Evolutionary conservation across 2,113 vertebrate genomes (phyloP), one percentile per base, ranked within the genome.

Genomic region (Brienomyrus brachyistius): DNA sequence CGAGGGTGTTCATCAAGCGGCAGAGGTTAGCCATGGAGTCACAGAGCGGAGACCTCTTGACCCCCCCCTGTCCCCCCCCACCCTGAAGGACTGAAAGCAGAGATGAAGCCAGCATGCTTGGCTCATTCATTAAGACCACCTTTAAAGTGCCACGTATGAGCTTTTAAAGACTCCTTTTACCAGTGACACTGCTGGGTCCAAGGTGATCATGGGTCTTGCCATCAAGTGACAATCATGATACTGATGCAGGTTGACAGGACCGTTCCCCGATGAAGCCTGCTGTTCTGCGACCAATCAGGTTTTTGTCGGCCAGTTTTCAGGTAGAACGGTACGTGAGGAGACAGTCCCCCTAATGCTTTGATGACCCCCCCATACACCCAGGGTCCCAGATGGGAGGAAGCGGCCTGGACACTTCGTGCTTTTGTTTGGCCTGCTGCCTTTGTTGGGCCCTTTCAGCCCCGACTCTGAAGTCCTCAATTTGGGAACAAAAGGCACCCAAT

Each of bases 401-500:
- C 86, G 45, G 90, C 90, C 86, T 88, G 91, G 90, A 89, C 88
- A 90, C 91, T 91, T 85, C 70, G 45, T 27, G 66, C 89, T 82
- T 91, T 90, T 91, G 48, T 88, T 88, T 48, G 88, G 31, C 40
- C 21, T 1, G 11, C 23, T 52, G 52, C 9, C 77, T 89, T 91
- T 92, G 91, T 91, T 66, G 21, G 27, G 66, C 21, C 89, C 59
- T 90, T 92, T 92, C 91, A 92, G 66, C 82, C 50, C 52, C 48
- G 88, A 88, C 19, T 89, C 89, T 92, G 89, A 92, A 91, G 82
- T 92, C 91, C 86, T 89, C 87, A 84, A 89, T 93, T 92, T 92
- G 43, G 47, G 88, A 89, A 93, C 92, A 92, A 92, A 92, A 88
- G 91, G 45, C 35, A 85, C 35, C 90, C 90, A 93, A 93, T 93